A percentile compares a stretch with the other conserved stretches of the same genome.
phyloP scores from a whole-genome alignment of 2,113 vertebrate species.

The Oryzias melastigma region DNA sequence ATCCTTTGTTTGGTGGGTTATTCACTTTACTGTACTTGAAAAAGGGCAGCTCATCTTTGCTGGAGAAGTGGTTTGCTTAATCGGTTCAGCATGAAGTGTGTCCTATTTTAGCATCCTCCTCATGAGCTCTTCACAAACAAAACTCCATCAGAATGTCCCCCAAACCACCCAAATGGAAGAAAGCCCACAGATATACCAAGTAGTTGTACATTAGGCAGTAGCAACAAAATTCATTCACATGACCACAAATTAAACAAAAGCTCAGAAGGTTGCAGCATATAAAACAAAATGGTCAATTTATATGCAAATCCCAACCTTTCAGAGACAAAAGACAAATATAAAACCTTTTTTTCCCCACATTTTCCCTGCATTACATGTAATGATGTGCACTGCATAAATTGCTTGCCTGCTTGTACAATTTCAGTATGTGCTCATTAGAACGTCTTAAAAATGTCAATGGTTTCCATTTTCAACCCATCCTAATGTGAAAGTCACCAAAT shows the following conservation, averaged over 20 bases:
- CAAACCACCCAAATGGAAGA: constrained; percentile 32
- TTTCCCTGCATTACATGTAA: constrained; percentile 46
- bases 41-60: too few species aligned
- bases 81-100: too few species aligned
- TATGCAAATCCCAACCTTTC: constrained; percentile 75
- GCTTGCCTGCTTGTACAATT: constrained; percentile 16
- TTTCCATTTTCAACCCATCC: constrained; percentile 24
- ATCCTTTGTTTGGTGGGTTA: too few species aligned
- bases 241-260: constrained; percentile 63
- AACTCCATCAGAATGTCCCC: too few species aligned
- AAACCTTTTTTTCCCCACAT: constrained; percentile 40
- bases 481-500: constrained; percentile 36
- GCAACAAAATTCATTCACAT: constrained; percentile 57
- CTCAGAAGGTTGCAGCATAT: constrained; percentile 35
- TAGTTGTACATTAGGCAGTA: constrained; percentile 26
- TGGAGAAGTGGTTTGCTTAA: too few species aligned
- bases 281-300: constrained; percentile 67
- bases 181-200: constrained; percentile 32
- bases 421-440: constrained; percentile 29
- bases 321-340: constrained; percentile 54
- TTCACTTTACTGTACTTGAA: too few species aligned
- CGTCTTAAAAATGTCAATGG: constrained; percentile 42
- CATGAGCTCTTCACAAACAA: too few species aligned
- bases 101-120: too few species aligned
- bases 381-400: constrained; percentile 43